Percentiles rank a stretch among this genome's conserved stretches.
Conservation (phyloP, 2,113 vertebrate genomes). For the Macquaria australasica region DNA sequence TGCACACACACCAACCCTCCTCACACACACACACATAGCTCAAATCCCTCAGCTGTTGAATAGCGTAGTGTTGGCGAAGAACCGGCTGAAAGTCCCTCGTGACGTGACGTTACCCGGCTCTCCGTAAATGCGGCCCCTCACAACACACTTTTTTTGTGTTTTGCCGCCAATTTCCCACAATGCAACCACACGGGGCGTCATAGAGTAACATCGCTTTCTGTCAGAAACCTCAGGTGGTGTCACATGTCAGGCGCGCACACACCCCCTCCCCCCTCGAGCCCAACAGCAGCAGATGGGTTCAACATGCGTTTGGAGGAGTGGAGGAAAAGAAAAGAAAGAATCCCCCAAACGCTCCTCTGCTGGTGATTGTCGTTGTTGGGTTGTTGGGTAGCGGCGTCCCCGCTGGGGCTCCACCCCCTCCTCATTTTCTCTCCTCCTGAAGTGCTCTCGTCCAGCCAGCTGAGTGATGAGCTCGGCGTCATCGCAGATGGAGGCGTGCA, state of each 20-base stretch:
- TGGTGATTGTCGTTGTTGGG: background rate
- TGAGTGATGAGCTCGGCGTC: conserved; percentile 45
- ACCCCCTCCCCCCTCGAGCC: background rate
- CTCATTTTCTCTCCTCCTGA: background rate
- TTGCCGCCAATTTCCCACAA: background rate
- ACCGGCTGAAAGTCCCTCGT: conserved; percentile 10
- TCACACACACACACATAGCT: conserved; percentile 11
- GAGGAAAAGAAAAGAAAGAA: background rate
- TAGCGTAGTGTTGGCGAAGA: background rate
- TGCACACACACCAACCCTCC: conserved; percentile 17
- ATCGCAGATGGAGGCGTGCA: conserved; percentile 46
- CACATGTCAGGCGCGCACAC: background rate
- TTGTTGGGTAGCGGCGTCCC: conserved; percentile 22
- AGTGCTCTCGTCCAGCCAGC: conserved; percentile 54
- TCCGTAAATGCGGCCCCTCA: background rate
- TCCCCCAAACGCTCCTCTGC: conserved; percentile 9
- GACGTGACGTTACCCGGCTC: conserved; percentile 12
- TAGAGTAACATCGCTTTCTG: background rate
- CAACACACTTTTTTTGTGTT: too few relatives aligned
- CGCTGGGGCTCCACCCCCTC: conserved; percentile 29
- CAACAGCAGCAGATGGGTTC: conserved; percentile 43
- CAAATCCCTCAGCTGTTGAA: conserved; percentile 33
- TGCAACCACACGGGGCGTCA: background rate
- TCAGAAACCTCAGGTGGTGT: conserved; percentile 1
- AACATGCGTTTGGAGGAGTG: conserved; percentile 15